Evolutionary conservation across 2,888 invertebrate genomes (phyloP), one percentile per base, ranked within the genome.

Genomic region (Polylopha cassiicola): DNA sequence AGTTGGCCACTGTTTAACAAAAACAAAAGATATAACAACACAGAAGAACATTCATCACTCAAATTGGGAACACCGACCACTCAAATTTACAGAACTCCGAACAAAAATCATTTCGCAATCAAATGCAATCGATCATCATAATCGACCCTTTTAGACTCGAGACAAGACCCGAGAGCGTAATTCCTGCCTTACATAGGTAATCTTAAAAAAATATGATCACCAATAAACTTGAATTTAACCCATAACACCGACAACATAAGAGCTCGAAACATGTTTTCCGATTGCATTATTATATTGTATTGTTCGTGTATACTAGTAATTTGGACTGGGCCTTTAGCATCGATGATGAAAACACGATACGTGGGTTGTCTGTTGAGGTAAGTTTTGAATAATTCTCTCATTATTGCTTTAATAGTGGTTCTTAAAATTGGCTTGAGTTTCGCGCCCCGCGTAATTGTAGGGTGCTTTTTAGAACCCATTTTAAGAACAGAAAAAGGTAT

Each of bases 301-400:
- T 30, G 41, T 26, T 24, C 16, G 30, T 36, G 41, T 36, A 41
- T 26, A 29, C 29, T 36, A 36, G 41, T 36, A 48, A 46, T 52
- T 52, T 48, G 36, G 41, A 37, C 37, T 44, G 56, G 45, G 50
- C 55, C 55, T 64, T 60, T 56, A 58, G 41, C 55, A 42, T 51
- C 47, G 55, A 71, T 69, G 69, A 73, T 77, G 72, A 72, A 72
- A 73, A 72, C 58, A 53, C 53, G 58, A 65, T 63, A 70, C 69
- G 67, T 68, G 73, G 51, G 47, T 43, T 44, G 46, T 51, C 46
- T 57, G 44, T 18, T 33, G 47, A 58, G 51, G 53, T 51, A 54
- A 56, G 55, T 49, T 46, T 55, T 62, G 65, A 61, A 73, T 73
- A 73, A 75, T 76, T 68, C 58, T 50, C 65, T 73, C 66, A 75